Percentiles rank a stretch among this genome's conserved stretches.
These are phyloP conservation scores for Drosophila kanapiae DNA, from an alignment of 1,140 invertebrate genomes.

Conservation along the genomic window DNA sequence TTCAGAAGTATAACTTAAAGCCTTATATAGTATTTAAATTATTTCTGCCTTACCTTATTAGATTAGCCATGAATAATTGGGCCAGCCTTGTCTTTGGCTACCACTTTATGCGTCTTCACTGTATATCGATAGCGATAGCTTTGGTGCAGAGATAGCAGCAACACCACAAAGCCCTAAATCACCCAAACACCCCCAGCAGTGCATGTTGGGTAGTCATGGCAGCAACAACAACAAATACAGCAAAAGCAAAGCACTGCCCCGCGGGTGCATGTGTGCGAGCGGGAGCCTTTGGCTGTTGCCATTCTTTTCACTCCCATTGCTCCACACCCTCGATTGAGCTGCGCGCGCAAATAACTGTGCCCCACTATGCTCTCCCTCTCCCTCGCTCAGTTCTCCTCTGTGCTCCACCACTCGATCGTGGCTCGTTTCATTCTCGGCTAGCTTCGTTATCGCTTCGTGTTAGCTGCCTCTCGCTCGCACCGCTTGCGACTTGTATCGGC, in stretches of 20 bases:
- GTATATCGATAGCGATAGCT: constrained; percentile 22
- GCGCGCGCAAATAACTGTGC: constrained; percentile 60
- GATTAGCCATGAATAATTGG: constrained; percentile 10
- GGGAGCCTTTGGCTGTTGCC: constrained; percentile 6
- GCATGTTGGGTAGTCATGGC: constrained; percentile 45
- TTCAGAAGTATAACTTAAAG: no score
- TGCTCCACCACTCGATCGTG: constrained; percentile 8
- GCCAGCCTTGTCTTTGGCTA: constrained; percentile 5
- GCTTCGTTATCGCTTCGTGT: constrained; percentile 55
- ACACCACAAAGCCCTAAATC: constrained; percentile 25
- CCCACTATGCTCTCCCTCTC: constrained; percentile 28
- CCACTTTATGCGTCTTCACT: constrained; percentile 9
- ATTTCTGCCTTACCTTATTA: not conserved
- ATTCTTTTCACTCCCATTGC: constrained; percentile 23
- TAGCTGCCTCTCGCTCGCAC: constrained; percentile 30
- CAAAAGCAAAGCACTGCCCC: constrained; percentile 5
- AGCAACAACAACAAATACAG: constrained; percentile 10
- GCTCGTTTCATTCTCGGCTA: constrained; percentile 40
- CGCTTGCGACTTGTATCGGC: not conserved
- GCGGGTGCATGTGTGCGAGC: constrained; percentile 22
- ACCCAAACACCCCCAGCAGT: constrained; percentile 45
- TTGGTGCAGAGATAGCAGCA: constrained; percentile 21
- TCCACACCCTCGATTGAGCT: constrained; percentile 43
- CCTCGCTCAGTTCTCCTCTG: not conserved
- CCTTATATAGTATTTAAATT: not conserved